Conservation (phyloP, 2,797 vertebrate species). For the Tragopan temminckii region DNA sequence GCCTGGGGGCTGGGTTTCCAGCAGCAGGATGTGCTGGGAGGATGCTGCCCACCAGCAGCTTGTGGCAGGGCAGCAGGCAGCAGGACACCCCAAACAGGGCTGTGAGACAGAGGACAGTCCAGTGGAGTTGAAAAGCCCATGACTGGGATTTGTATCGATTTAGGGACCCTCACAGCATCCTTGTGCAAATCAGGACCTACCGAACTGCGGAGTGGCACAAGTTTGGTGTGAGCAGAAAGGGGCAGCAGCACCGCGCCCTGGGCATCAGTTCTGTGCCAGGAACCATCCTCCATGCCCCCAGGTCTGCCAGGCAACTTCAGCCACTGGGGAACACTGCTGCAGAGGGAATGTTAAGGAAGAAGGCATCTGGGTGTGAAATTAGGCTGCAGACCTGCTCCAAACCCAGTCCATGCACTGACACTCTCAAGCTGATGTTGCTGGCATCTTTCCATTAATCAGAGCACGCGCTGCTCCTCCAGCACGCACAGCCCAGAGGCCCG, state of each 20-base stretch:
- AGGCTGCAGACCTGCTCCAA: not conserved
- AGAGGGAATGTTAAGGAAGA: not conserved
- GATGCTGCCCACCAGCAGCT: not conserved
- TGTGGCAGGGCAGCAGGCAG: not conserved
- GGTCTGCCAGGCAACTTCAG: not conserved
- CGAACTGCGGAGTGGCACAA: not conserved
- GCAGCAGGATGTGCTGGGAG: not conserved
- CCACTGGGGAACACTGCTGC: not conserved
- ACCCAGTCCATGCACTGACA: not conserved
- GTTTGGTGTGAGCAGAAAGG: not conserved
- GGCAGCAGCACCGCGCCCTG: rapidly evolving
- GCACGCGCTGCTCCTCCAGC: not conserved
- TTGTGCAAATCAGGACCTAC: not conserved
- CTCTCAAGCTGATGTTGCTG: not conserved
- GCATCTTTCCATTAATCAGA: not conserved
- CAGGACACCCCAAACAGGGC: not conserved
- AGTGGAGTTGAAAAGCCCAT: not conserved
- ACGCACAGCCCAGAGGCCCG: not conserved
- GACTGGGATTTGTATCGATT: not conserved
- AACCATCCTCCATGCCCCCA: rapidly evolving
- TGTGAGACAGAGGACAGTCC: not conserved
- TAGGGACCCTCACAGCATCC: not conserved
- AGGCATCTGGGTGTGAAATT: not conserved
- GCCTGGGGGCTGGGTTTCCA: not conserved
- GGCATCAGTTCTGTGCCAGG: not conserved